These are phyloP conservation scores for Latrodectus geometricus DNA, from an alignment of 1,140 invertebrate species.

Conservation along the genomic window DNA sequence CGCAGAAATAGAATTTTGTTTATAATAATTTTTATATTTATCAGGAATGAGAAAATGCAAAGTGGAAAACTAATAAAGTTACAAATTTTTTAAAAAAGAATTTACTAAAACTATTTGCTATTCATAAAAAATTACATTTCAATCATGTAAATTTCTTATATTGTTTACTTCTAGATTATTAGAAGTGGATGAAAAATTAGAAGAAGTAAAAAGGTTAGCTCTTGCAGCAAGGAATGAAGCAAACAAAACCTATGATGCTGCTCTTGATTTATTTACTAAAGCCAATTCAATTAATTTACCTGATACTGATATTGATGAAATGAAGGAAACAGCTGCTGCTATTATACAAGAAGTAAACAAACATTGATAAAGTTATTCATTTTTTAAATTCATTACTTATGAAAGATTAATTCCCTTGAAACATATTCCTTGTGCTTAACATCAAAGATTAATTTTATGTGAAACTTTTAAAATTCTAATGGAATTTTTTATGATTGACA, in stretches of 20 bases:
- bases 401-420: neutral
- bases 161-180: neutral
- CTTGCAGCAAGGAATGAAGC: constrained; percentile 80
- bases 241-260: constrained; percentile 81
- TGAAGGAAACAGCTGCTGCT: constrained; percentile 76
- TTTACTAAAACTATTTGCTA: too few relatives aligned
- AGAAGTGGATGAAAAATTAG: constrained; percentile 21
- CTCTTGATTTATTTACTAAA: constrained; percentile 80
- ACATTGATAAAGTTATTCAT: neutral
- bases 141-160: too few relatives aligned
- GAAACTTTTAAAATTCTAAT: neutral
- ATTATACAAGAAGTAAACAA: constrained; percentile 67
- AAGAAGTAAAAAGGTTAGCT: constrained; percentile 71
- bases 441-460: neutral
- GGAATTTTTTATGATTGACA: neutral
- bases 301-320: constrained; percentile 77
- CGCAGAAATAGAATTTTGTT: too few relatives aligned
- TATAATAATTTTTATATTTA: too few relatives aligned
- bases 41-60: too few relatives aligned
- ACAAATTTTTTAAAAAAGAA: too few relatives aligned
- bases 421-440: neutral
- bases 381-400: neutral
- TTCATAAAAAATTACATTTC: too few relatives aligned
- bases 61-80: too few relatives aligned
- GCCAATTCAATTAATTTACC: constrained; percentile 80